A percentile compares a stretch with the other conserved stretches of the same genome.
phyloP scores from a whole-genome alignment of 2,888 invertebrate species.

The Drosophila siamana region DNA sequence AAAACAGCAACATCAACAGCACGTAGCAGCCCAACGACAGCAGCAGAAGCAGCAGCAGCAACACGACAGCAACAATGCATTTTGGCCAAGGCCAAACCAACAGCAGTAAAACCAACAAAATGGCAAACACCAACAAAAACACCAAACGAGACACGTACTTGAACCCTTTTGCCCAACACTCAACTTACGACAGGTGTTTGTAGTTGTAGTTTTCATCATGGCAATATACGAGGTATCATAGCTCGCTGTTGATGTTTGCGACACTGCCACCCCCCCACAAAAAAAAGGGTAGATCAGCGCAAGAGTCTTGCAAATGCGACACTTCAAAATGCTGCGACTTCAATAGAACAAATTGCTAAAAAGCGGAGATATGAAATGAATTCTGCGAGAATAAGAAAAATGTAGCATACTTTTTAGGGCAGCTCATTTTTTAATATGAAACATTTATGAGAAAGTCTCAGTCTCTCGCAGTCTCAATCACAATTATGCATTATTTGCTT shows the following conservation, averaged over 20 bases:
- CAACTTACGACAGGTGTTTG: constrained; percentile 71
- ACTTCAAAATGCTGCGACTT: too few species aligned
- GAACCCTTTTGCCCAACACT: constrained; percentile 73
- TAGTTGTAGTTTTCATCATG: constrained; percentile 45
- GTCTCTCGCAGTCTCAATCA: too few species aligned
- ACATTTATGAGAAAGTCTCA: too few species aligned
- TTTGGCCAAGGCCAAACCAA: constrained; percentile 61
- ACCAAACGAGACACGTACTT: constrained; percentile 71
- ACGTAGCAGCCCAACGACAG: constrained; percentile 28
- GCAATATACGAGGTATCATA: constrained; percentile 6
- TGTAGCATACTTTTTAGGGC: background rate
- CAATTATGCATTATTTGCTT: too few species aligned
- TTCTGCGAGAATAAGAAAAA: background rate
- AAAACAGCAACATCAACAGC: constrained; percentile 52
- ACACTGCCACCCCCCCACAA: background rate
- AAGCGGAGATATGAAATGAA: too few species aligned
- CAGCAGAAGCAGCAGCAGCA: constrained; percentile 20
- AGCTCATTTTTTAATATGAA: background rate
- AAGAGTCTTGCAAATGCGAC: too few species aligned
- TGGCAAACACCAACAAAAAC: constrained; percentile 42
- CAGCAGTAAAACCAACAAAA: constrained; percentile 36
- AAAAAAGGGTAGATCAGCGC: background rate
- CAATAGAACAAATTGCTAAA: too few species aligned
- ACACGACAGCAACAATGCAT: constrained; percentile 51
- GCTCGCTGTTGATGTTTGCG: constrained; percentile 5